Evolutionary conservation across 1,140 invertebrate genomes (phyloP).

Genomic region (Heliconius himera): DNA sequence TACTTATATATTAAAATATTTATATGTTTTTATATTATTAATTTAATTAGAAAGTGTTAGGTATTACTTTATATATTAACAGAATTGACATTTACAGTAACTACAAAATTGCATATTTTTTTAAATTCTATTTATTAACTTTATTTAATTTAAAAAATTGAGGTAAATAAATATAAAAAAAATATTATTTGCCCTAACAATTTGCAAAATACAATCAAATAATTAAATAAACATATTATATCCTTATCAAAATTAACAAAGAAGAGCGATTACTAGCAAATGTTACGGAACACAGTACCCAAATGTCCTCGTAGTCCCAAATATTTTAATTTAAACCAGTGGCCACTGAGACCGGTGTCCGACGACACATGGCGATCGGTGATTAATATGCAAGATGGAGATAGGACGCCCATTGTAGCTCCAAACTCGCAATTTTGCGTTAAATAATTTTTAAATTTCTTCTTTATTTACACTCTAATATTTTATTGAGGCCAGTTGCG

Average conservation of each 20-base stretch:
- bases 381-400: conserved; percentile 77
- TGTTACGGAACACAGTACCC: conserved; percentile 46
- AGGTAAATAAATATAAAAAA: not conserved
- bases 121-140: no score
- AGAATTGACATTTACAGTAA: no score
- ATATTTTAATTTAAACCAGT: conserved; percentile 73
- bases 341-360: conserved; percentile 50
- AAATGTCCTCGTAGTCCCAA: conserved; percentile 42
- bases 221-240: not conserved
- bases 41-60: no score
- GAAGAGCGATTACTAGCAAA: conserved; percentile 59
- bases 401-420: conserved; percentile 31
- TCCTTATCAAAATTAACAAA: conserved; percentile 43
- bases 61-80: no score
- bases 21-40: not conserved
- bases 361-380: conserved; percentile 64
- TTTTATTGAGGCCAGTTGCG: not conserved
- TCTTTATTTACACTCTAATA: not conserved
- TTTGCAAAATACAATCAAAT: not conserved
- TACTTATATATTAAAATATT: not conserved
- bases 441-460: not conserved
- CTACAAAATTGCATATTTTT: no score
- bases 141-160: no score
- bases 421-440: not conserved
- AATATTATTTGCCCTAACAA: not conserved